phyloP scores from a whole-genome alignment of 2,113 vertebrate species.

The Xiphias gladius region DNA sequence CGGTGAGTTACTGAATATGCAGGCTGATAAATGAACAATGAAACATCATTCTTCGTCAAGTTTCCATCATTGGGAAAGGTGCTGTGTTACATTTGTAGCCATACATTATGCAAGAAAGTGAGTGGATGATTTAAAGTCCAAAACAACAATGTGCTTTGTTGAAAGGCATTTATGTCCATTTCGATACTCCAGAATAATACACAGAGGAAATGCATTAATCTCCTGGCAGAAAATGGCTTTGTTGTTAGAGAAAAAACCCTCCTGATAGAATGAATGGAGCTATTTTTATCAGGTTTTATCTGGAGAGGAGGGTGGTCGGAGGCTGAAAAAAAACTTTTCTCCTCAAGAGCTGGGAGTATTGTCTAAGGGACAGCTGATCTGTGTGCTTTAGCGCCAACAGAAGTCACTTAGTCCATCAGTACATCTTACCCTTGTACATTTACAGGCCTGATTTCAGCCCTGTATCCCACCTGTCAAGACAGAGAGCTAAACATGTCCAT shows the following conservation, averaged over 20 bases:
- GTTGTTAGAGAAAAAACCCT: conserved; percentile 59
- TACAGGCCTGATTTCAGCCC: conserved; percentile 73
- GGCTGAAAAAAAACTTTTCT: conserved; percentile 40
- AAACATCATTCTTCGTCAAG: conserved; percentile 9
- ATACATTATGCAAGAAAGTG: conserved; percentile 8
- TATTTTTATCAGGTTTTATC: conserved; percentile 76
- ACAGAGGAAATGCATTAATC: conserved; percentile 55
- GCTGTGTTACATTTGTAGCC: conserved; percentile 42
- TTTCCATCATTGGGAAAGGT: conserved; percentile 10
- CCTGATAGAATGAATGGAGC: conserved; percentile 44
- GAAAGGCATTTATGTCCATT: conserved; percentile 62
- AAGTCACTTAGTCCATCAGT: conserved; percentile 80
- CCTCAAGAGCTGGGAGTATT: conserved; percentile 66
- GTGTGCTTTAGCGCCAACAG: conserved; percentile 67
- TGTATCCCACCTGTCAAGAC: conserved; percentile 78
- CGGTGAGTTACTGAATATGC: conserved; percentile 32
- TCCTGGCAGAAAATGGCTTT: conserved; percentile 46
- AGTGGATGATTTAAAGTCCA: conserved; percentile 59
- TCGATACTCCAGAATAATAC: conserved; percentile 59
- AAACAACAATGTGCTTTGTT: conserved; percentile 60
- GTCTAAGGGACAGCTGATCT: conserved; percentile 71
- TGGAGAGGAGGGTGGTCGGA: conserved; percentile 26
- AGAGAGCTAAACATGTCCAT: conserved; percentile 78
- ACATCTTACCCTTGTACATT: conserved; percentile 74
- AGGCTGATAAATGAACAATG: conserved; percentile 22